Evolutionary conservation across 2,797 vertebrate genomes (phyloP).

Genomic region (Masticophis lateralis): DNA sequence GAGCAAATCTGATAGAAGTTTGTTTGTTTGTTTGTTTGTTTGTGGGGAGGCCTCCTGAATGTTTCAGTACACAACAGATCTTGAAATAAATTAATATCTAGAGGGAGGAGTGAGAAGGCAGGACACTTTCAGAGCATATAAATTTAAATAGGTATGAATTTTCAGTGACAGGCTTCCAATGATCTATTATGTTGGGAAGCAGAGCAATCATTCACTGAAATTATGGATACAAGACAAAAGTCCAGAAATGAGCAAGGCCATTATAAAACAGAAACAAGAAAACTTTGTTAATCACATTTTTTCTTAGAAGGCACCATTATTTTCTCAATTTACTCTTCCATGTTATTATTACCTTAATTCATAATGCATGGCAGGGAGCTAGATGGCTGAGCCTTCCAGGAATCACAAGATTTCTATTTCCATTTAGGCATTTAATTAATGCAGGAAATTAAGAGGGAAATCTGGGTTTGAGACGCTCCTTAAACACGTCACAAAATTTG

Average conservation of each 20-base stretch:
- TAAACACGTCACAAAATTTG: not conserved
- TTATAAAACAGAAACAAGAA: not conserved
- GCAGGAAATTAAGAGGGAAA: no score
- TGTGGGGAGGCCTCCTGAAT: not conserved
- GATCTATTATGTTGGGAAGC: conserved; percentile 4
- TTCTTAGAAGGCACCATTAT: not conserved
- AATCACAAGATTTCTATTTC: not conserved
- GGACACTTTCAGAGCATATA: not conserved
- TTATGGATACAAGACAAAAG: conserved; percentile 1
- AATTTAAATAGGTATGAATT: not conserved
- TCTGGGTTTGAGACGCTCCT: not conserved
- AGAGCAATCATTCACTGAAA: not conserved
- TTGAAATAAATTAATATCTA: not conserved
- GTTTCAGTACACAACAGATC: not conserved
- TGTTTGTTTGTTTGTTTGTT: not conserved
- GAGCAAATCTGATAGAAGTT: not conserved
- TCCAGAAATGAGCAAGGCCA: not conserved
- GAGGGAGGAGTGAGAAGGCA: not conserved
- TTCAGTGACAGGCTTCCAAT: not conserved
- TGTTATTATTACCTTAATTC: not conserved
- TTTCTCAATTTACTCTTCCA: not conserved
- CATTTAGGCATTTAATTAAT: not conserved
- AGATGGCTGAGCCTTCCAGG: not conserved
- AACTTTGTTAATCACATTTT: not conserved
- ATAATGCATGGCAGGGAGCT: not conserved